phyloP scores from a whole-genome alignment of 2,797 vertebrate genomes.

The Acanthis flammea region DNA sequence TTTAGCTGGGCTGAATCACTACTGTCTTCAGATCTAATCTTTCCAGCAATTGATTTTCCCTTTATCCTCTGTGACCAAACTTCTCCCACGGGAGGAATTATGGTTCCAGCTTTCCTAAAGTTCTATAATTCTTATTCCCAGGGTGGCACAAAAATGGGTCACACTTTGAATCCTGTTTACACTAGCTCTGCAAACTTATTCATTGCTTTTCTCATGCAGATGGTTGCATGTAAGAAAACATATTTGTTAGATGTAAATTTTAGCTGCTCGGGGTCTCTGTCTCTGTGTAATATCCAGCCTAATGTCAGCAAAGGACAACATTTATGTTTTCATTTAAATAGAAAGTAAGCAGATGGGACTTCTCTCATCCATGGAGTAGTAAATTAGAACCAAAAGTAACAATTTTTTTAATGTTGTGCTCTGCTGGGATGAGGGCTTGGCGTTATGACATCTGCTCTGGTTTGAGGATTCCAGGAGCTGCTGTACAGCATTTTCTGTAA shows the following conservation, averaged over 20 bases:
- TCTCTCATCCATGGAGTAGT: conserved; percentile 16
- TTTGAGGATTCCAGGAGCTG: conserved; percentile 22
- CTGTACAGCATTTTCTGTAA: conserved; percentile 14
- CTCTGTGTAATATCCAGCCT: not conserved
- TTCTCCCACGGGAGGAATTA: conserved; percentile 24
- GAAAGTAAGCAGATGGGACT: conserved; percentile 58
- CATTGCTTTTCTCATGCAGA: conserved; percentile 23
- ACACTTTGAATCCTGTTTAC: conserved; percentile 5
- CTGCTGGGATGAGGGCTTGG: not conserved
- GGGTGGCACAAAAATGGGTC: not conserved
- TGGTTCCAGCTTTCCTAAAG: not conserved
- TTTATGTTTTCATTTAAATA: conserved; percentile 53
- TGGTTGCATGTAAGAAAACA: conserved; percentile 15
- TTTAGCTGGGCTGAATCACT: conserved; percentile 19
- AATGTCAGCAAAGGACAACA: conserved; percentile 45
- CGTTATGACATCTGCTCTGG: conserved; percentile 10
- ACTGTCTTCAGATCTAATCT: conserved; percentile 48
- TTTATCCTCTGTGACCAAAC: conserved; percentile 35
- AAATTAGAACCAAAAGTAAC: conserved; percentile 56
- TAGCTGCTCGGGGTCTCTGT: conserved; percentile 19
- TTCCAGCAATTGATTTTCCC: conserved; percentile 50
- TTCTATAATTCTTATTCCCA: not conserved
- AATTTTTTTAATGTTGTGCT: not conserved
- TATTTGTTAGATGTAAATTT: conserved; percentile 48
- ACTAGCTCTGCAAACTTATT: not conserved